A percentile compares a stretch with the other conserved stretches of the same genome.
These are phyloP conservation scores for Chaetophractus vellerosus DNA, from an alignment of 2,797 vertebrate genomes.

Conservation along the genomic window DNA sequence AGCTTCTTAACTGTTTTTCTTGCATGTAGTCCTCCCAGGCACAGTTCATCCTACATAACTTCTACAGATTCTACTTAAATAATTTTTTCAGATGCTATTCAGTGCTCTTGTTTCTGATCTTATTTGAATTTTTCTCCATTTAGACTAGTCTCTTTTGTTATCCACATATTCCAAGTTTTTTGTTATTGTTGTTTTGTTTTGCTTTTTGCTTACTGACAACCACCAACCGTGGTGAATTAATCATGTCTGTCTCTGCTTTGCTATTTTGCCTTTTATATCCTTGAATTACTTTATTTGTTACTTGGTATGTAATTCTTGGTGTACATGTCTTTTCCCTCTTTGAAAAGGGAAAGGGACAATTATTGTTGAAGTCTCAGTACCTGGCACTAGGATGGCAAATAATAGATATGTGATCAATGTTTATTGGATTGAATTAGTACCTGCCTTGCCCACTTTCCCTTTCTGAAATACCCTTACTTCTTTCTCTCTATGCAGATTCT, in stretches of 20 bases:
- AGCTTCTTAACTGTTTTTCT: not conserved
- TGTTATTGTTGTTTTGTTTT: slow-evolving; percentile 49
- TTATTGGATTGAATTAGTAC: not conserved
- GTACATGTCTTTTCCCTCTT: not conserved
- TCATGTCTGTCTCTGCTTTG: not conserved
- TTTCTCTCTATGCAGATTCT: slow-evolving; percentile 45
- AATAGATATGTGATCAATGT: not conserved
- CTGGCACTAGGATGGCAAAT: slow-evolving; percentile 28
- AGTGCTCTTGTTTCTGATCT: no score
- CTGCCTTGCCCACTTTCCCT: not conserved
- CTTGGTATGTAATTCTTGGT: not conserved
- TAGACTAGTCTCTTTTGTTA: slow-evolving; percentile 17
- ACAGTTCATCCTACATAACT: no score
- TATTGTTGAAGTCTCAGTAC: slow-evolving; percentile 4
- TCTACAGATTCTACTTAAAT: no score
- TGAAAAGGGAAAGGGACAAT: not conserved
- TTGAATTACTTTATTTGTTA: not conserved
- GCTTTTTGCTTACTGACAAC: not conserved
- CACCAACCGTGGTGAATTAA: not conserved
- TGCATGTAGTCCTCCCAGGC: not conserved
- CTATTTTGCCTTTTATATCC: not conserved
- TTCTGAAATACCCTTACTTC: slow-evolving; percentile 1
- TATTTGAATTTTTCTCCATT: not conserved
- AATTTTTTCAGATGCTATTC: no score
- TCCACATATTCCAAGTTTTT: not conserved